These are phyloP conservation scores for Drosophila ironensis DNA, from an alignment of 1,140 invertebrate genomes.

Conservation along the genomic window DNA sequence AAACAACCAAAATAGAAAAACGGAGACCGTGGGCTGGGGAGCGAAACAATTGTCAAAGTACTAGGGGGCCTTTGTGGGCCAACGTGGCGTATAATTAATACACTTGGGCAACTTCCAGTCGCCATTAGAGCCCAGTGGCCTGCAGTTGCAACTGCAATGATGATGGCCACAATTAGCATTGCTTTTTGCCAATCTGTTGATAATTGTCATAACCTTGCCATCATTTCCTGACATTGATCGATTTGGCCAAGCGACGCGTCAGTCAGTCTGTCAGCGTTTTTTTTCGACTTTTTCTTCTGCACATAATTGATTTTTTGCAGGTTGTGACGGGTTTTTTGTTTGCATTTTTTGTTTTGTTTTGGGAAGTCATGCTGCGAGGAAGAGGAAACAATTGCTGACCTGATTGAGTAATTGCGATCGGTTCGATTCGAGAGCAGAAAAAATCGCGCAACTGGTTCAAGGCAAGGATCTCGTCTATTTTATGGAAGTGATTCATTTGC, in stretches of 20 bases:
- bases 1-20: slow-evolving; percentile 16
- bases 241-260: slow-evolving; percentile 54
- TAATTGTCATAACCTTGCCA: slow-evolving; percentile 77
- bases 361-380: slow-evolving; percentile 64
- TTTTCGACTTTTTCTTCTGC: slow-evolving; percentile 30
- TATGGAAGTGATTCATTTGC: slow-evolving; percentile 6
- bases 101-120: slow-evolving; percentile 75
- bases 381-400: slow-evolving; percentile 47
- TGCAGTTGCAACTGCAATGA: slow-evolving; percentile 41
- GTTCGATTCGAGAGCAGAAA: slow-evolving; percentile 38
- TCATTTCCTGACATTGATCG: slow-evolving; percentile 79
- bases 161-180: slow-evolving; percentile 45
- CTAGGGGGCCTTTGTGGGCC: slow-evolving; percentile 61
- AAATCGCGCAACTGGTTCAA: slow-evolving; percentile 38
- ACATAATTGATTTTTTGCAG: slow-evolving; percentile 61
- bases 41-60: not conserved
- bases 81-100: slow-evolving; percentile 79
- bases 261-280: slow-evolving; percentile 1
- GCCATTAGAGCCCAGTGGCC: slow-evolving; percentile 50
- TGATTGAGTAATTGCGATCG: slow-evolving; percentile 39
- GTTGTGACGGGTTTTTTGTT: no score
- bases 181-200: slow-evolving; percentile 27
- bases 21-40: slow-evolving; percentile 12
- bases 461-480: slow-evolving; percentile 30
- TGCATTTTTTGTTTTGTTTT: slow-evolving; percentile 14